Conservation (phyloP, 2,888 invertebrate genomes). For the Agrochola litura region DNA sequence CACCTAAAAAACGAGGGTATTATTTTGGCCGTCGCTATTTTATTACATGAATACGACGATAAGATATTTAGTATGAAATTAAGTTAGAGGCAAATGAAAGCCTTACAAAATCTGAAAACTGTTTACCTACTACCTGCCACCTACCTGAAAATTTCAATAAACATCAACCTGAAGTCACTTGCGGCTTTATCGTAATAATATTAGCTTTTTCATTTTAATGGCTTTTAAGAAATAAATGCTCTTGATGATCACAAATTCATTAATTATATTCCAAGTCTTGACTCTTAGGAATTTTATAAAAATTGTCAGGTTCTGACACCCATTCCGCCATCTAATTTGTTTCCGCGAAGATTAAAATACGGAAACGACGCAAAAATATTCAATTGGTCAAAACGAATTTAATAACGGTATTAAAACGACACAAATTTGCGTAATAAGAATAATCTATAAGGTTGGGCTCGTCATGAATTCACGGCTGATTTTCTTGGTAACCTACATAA, state of each 20-base stretch:
- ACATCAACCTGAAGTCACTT: not conserved
- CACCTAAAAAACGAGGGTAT: not conserved
- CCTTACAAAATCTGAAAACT: not conserved
- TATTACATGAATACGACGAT: not conserved
- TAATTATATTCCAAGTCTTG: conserved; percentile 16
- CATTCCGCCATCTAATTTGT: conserved; percentile 42
- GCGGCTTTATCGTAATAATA: not conserved
- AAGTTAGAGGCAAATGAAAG: not conserved
- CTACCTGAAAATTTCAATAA: conserved; percentile 2
- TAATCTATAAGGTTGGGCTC: conserved; percentile 19
- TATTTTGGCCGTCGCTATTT: conserved; percentile 1
- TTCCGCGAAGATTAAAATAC: conserved; percentile 55
- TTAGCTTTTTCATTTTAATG: not conserved
- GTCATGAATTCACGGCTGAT: conserved; percentile 29
- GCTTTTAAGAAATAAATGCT: conserved; percentile 13
- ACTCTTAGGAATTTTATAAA: conserved; percentile 28
- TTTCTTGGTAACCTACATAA: conserved; percentile 37
- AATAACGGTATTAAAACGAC: conserved; percentile 36
- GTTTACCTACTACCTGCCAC: not conserved
- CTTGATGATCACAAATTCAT: conserved; percentile 10
- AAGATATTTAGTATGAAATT: not conserved
- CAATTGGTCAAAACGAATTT: conserved; percentile 43
- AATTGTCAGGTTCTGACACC: conserved; percentile 36
- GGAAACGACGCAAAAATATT: conserved; percentile 42
- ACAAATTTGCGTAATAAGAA: conserved; percentile 42